Conservation (phyloP, 1,140 invertebrate species). For the Popillia japonica region DNA sequence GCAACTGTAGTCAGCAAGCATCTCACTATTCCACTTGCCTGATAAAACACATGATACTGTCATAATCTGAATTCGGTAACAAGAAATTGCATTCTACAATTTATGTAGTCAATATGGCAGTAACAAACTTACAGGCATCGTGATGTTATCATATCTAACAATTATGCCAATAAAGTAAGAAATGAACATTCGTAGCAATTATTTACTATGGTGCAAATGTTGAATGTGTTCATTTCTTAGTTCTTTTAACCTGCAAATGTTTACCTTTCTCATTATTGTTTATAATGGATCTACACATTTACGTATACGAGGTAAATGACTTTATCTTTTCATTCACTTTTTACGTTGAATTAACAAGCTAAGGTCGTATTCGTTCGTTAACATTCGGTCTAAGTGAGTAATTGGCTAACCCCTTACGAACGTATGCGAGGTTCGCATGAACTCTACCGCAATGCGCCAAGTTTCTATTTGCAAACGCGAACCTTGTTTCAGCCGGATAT, state of each 20-base stretch:
- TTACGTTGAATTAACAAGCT: background rate
- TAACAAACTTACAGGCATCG: too few species aligned
- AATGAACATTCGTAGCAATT: background rate
- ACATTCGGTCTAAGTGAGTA: conserved; percentile 5
- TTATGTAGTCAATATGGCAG: too few species aligned
- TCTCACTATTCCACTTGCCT: too few species aligned
- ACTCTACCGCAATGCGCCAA: conserved; percentile 29
- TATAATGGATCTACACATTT: background rate
- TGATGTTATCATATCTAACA: too few species aligned
- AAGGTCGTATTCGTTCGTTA: background rate
- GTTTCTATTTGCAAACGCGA: background rate
- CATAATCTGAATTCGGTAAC: too few species aligned
- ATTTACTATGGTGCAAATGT: background rate
- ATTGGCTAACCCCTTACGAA: conserved; percentile 11
- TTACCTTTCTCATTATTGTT: background rate
- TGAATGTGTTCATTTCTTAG: background rate
- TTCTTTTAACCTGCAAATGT: background rate
- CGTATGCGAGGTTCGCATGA: conserved; percentile 1
- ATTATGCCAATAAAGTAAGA: too few species aligned
- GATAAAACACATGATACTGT: too few species aligned
- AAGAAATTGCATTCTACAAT: too few species aligned
- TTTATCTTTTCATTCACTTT: background rate
- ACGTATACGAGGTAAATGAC: background rate
- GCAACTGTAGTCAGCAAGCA: too few species aligned
- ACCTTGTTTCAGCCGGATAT: background rate